Evolutionary conservation across 2,888 invertebrate species (phyloP).

Genomic region (Argyresthia albistria): DNA sequence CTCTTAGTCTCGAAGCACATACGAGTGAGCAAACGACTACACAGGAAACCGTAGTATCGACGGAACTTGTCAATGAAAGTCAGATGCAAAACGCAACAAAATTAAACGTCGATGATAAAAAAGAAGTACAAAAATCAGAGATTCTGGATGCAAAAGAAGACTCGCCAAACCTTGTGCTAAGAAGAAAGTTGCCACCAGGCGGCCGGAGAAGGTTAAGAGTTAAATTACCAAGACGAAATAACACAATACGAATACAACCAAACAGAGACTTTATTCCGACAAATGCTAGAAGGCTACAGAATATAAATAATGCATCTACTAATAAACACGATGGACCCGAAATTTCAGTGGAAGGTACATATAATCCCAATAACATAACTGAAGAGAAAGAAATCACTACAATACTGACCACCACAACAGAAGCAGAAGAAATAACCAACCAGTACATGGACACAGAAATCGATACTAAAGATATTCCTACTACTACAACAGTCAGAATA

Average conservation of each 20-base stretch:
- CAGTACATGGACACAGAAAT: background rate
- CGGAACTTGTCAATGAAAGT: background rate
- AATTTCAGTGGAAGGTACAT: background rate
- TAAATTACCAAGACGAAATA: conserved; percentile 33
- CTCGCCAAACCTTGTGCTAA: conserved; percentile 19
- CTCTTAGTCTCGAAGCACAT: background rate
- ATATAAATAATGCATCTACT: background rate
- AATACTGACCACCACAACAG: background rate
- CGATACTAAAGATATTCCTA: background rate
- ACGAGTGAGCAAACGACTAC: background rate
- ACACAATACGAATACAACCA: conserved; percentile 28
- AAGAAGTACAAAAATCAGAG: background rate
- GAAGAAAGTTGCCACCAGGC: conserved; percentile 31
- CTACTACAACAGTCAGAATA: background rate
- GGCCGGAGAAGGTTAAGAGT: conserved; percentile 43
- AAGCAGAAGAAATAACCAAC: background rate
- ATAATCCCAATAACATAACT: background rate
- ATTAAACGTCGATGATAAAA: background rate
- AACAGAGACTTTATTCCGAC: background rate
- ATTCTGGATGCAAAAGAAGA: conserved; percentile 12
- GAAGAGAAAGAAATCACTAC: background rate
- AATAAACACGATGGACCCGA: background rate
- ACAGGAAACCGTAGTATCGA: background rate
- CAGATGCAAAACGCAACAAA: background rate
- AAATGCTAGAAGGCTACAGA: conserved; percentile 4